A percentile compares a stretch with the other conserved stretches of the same genome.
These are phyloP conservation scores for Tonatia bakeri DNA, from an alignment of 2,113 vertebrate genomes.

Conservation along the genomic window DNA sequence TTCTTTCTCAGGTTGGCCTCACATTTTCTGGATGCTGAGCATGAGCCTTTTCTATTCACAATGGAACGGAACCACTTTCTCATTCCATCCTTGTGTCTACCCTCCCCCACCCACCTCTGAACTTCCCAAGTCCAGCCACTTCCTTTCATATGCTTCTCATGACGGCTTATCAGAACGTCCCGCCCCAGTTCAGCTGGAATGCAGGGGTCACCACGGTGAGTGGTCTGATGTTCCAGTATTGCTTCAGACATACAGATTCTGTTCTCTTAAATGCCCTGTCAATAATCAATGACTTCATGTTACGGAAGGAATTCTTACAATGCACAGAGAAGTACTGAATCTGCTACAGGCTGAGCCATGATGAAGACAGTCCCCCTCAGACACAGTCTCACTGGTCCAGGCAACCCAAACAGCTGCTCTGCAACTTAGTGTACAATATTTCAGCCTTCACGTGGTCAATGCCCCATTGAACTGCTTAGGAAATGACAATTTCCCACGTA, in stretches of 20 bases:
- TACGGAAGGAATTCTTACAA: not conserved
- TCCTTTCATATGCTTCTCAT: not conserved
- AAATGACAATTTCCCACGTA: not conserved
- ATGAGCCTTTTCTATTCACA: not conserved
- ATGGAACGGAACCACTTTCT: not conserved
- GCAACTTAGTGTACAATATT: not conserved
- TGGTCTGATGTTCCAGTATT: not conserved
- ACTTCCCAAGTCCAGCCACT: not conserved
- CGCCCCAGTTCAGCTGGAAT: accelerated
- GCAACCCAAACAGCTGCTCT: accelerated
- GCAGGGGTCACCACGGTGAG: not conserved
- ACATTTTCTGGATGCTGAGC: not conserved
- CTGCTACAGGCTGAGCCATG: not conserved
- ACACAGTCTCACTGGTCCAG: not conserved
- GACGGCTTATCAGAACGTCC: not conserved
- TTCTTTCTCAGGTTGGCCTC: not conserved
- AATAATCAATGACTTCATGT: not conserved
- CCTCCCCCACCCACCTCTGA: not conserved
- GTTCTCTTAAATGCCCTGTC: not conserved
- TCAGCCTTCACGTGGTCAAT: not conserved
- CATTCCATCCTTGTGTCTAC: not conserved
- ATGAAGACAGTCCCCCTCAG: not conserved
- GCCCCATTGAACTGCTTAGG: not conserved
- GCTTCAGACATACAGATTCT: not conserved
- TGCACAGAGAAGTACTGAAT: not conserved